Evolutionary conservation across 2,113 vertebrate genomes (phyloP).

Genomic region (Ageneiosus marmoratus): DNA sequence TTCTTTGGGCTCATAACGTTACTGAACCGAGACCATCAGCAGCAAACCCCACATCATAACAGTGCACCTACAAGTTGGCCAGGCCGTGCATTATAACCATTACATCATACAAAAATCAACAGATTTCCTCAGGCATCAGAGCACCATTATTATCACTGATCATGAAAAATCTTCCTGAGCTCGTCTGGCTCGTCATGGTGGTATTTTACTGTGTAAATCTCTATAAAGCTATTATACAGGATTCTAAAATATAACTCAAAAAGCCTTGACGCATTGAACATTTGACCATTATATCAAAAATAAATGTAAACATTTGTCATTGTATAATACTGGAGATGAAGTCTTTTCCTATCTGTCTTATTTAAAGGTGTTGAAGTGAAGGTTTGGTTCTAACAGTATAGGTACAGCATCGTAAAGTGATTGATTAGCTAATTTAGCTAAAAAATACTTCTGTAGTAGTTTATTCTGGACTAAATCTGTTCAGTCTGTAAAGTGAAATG

Average conservation of each 20-base stretch:
- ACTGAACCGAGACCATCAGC: no score
- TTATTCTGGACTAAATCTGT: not conserved
- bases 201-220: not conserved
- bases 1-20: no score
- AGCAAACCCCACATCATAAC: no score
- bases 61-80: no score
- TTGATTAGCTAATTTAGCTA: no score
- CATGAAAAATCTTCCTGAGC: not conserved
- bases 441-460: not conserved
- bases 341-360: not conserved
- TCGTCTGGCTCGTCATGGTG: not conserved
- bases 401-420: no score
- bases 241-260: not conserved
- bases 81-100: not conserved
- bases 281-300: not conserved
- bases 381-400: not conserved
- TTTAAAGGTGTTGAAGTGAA: not conserved
- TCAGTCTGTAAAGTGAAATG: not conserved
- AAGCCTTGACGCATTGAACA: not conserved
- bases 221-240: not conserved
- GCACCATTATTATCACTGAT: not conserved
- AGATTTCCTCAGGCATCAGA: no score
- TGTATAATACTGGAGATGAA: not conserved
- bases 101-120: not conserved
- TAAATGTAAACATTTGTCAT: not conserved